Conservation (phyloP, 2,113 vertebrate species). For the Pangasianodon gigas region DNA sequence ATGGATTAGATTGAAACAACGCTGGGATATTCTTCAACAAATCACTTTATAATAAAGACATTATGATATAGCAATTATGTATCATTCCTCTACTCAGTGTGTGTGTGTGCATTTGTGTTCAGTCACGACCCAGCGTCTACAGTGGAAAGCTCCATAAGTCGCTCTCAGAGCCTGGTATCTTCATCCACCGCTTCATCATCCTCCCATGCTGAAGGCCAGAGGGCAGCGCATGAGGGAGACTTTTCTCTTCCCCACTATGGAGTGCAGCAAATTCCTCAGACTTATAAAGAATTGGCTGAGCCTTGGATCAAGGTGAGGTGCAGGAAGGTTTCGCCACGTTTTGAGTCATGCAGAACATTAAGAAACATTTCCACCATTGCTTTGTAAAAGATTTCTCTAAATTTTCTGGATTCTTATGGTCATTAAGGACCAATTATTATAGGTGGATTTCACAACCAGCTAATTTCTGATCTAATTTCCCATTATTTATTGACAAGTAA, state of each 20-base stretch:
- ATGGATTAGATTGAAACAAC: neutral
- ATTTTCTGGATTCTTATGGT: neutral
- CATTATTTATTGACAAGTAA: neutral
- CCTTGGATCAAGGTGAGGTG: conserved; percentile 85
- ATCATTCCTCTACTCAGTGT: neutral
- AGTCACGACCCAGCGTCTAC: conserved; percentile 82
- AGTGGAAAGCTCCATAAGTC: conserved; percentile 73
- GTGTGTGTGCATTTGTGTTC: conserved; percentile 26
- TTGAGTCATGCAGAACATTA: neutral
- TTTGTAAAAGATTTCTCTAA: neutral
- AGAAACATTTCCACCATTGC: too few species aligned
- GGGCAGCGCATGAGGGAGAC: conserved; percentile 72
- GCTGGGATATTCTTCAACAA: neutral
- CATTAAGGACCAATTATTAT: neutral
- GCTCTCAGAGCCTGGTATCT: conserved; percentile 68
- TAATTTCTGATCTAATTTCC: neutral
- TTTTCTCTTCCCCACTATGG: conserved; percentile 84
- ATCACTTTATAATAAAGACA: neutral
- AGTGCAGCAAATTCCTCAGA: conserved; percentile 82
- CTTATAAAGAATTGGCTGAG: conserved; percentile 83
- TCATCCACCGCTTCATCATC: conserved; percentile 60
- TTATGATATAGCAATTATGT: neutral
- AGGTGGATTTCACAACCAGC: neutral
- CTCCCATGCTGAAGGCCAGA: conserved; percentile 68
- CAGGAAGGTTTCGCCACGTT: too few species aligned